Evolutionary conservation across 2,797 vertebrate genomes (phyloP).

Genomic region (Neosilurus hyrtlii): DNA sequence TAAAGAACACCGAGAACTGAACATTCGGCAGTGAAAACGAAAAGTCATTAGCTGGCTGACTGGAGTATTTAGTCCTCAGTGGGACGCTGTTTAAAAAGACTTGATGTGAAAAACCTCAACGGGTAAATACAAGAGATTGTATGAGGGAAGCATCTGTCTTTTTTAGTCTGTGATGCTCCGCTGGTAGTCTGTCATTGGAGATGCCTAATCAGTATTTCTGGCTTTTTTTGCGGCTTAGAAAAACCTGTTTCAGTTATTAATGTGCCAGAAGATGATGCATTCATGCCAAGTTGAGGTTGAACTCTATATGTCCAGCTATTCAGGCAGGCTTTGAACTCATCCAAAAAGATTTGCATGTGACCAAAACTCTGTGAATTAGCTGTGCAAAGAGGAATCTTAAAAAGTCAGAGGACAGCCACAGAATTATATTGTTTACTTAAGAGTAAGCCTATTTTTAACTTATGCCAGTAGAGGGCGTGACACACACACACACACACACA

Average conservation of each 20-base stretch:
- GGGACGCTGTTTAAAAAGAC: conserved; percentile 54
- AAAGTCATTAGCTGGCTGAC: conserved; percentile 55
- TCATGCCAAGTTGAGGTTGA: conserved; percentile 23
- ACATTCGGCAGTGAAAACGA: conserved; percentile 49
- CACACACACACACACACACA: not conserved
- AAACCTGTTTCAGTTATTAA: conserved; percentile 23
- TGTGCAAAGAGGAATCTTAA: not conserved
- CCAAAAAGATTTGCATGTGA: not conserved
- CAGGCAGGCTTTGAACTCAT: conserved; percentile 9
- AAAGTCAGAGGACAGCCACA: conserved; percentile 1
- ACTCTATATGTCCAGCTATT: conserved; percentile 28
- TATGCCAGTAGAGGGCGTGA: conserved; percentile 25
- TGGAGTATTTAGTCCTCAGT: conserved; percentile 44
- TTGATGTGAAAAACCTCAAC: conserved; percentile 51
- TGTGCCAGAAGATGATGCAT: conserved; percentile 30
- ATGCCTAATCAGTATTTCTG: conserved; percentile 38
- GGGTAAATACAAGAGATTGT: conserved; percentile 49
- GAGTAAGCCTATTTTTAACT: not conserved
- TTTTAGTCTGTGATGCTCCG: conserved; percentile 34
- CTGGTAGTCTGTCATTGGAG: conserved; percentile 40
- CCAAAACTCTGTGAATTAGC: conserved; percentile 12
- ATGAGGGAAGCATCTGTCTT: conserved; percentile 52
- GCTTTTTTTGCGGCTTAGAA: conserved; percentile 31
- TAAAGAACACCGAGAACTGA: conserved; percentile 52
- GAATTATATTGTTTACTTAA: conserved; percentile 15